Percentiles rank a stretch among this genome's conserved stretches.
Evolutionary conservation across 1,140 invertebrate species (phyloP).

Genomic region (Oryctes rhinoceros): DNA sequence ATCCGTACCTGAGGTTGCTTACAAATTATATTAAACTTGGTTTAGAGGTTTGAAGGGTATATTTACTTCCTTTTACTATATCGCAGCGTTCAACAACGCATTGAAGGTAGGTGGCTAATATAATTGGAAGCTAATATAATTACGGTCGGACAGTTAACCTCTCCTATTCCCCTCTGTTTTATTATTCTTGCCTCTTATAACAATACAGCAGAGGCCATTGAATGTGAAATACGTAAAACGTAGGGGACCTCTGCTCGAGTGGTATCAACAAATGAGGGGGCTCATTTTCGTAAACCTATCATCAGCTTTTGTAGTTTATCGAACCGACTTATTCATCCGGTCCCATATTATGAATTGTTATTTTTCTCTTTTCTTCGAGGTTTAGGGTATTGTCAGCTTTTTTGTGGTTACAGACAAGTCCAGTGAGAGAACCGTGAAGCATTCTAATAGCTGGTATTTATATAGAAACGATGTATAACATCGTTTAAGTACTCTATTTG

Average conservation of each 20-base stretch:
- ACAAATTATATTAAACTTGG: background rate
- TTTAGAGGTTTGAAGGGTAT: background rate
- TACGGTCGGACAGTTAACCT: background rate
- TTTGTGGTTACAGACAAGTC: background rate
- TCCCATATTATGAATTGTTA: background rate
- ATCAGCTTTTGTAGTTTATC: constrained; percentile 41
- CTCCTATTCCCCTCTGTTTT: constrained; percentile 6
- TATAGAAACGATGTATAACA: constrained; percentile 63
- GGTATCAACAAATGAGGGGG: constrained; percentile 43
- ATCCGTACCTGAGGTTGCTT: background rate
- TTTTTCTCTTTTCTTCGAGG: constrained; percentile 1
- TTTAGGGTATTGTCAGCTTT: background rate
- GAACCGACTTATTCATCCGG: constrained; percentile 20
- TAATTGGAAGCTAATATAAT: constrained; percentile 23
- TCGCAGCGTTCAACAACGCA: background rate
- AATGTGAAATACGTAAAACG: constrained; percentile 31
- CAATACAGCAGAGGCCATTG: constrained; percentile 20
- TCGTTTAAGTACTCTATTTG: too few species aligned
- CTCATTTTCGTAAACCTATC: constrained; percentile 42
- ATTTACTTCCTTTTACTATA: constrained; percentile 8
- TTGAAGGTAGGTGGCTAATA: constrained; percentile 19
- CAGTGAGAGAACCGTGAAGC: background rate
- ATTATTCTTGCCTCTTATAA: background rate
- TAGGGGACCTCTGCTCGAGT: constrained; percentile 9
- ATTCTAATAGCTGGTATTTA: background rate